Evolutionary conservation across 2,113 vertebrate genomes (phyloP).

Genomic region (Entelurus aequoreus): DNA sequence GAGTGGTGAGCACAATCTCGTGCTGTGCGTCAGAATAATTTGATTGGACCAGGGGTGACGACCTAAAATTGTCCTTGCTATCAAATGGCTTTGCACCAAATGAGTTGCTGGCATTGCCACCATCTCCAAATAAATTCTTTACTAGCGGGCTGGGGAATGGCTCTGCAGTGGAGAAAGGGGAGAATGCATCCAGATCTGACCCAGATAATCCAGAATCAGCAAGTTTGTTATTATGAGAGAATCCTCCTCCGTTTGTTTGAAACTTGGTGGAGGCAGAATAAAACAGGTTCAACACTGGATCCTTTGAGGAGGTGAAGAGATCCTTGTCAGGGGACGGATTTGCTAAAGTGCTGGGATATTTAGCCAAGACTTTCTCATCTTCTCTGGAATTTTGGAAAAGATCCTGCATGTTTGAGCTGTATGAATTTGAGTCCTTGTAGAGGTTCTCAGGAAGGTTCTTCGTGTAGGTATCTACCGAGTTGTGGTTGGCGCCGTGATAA

Average conservation of each 20-base stretch:
- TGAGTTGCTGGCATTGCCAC: conserved; percentile 23
- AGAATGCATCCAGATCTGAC: conserved; percentile 21
- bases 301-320: conserved; percentile 5
- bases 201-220: background rate
- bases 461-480: conserved; percentile 14
- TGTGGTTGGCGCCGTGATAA: conserved; percentile 1
- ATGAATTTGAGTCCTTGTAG: background rate
- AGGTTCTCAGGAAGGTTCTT: background rate
- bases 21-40: background rate
- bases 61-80: no score
- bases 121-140: conserved; percentile 34
- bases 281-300: background rate
- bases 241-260: background rate
- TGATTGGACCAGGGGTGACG: background rate
- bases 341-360: background rate
- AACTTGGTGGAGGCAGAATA: background rate
- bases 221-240: background rate
- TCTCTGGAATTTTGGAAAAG: conserved; percentile 10
- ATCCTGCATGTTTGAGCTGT: background rate
- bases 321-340: conserved; percentile 21
- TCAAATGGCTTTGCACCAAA: conserved; percentile 5
- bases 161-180: conserved; percentile 12
- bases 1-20: conserved; percentile 28
- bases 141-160: conserved; percentile 31
- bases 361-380: background rate